Evolutionary conservation across 2,888 invertebrate genomes (phyloP), one percentile per base, ranked within the genome.

Genomic region (Cylindroiulus punctatus): DNA sequence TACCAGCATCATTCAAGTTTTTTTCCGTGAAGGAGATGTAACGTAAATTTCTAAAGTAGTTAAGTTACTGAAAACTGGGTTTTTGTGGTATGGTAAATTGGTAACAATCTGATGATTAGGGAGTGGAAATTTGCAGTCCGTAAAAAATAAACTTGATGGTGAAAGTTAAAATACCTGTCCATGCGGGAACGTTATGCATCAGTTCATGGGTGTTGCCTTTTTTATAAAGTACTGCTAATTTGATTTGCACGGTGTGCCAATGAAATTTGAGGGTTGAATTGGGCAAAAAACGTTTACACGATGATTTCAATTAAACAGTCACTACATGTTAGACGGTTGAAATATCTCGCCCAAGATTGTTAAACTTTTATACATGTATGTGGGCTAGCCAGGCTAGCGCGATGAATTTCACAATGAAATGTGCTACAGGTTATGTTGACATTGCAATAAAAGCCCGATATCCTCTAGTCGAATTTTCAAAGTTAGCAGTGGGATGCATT

Each of bases 191-290:
- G 14, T 76, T 14, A 30, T 32, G 30, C 76, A 76, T 26, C 30
- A 76, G 30, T 65, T 65, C 22, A 76, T 76, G 76, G 76, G 76
- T 76, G 76, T 76, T 76, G 76, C 76, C 76, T 76, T 76, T 57
- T 57, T 65, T 65, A 22, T 76, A 30, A 30, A 30, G 30, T 32
- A 76, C 14, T 30, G 76, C 30, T 76, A 76, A 76, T 76, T 76
- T 17, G 32, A 30, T 76, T 76, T 76, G 32, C 76, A 76, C 14
- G 76, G 12, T 12, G 12, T 65, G 26, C 30, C 76, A 76, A 30
- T 76, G 76, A 76, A 76, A 76, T 0, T 76, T 30, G 12, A 76
- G 30, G 76, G 30, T 76, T 76, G 76, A 26, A 30, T 76, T 17
- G 26, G 2, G 17, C 30, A 76, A 76, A 76, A 76, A 30, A 52